These are phyloP conservation scores for Carpatolechia fugitivella DNA, from an alignment of 2,888 invertebrate species.

Conservation along the genomic window DNA sequence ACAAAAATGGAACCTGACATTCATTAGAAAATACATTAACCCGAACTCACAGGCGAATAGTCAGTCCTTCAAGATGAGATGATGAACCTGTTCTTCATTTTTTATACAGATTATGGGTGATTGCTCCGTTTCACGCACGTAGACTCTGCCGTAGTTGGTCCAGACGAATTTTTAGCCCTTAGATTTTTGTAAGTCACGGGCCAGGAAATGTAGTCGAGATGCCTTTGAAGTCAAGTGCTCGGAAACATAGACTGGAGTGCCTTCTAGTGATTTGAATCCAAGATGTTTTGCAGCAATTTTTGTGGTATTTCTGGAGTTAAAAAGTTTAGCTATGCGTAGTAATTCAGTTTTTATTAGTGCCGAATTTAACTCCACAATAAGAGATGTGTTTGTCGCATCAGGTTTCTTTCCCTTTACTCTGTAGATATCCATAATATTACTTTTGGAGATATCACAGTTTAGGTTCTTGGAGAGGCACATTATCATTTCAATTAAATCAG, in stretches of 20 bases:
- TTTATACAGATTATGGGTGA: not conserved
- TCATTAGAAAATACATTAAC: too few relatives aligned
- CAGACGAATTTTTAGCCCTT: too few relatives aligned
- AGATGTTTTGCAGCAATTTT: not conserved
- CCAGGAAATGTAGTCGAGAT: not conserved
- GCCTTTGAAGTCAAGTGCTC: not conserved
- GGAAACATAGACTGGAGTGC: not conserved
- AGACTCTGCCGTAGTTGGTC: not conserved
- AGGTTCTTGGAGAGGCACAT: not conserved
- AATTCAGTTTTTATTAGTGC: not conserved
- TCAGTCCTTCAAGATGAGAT: not conserved
- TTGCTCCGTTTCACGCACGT: not conserved
- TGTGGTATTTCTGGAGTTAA: not conserved
- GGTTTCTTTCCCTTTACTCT: not conserved
- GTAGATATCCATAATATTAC: not conserved
- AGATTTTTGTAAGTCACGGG: not conserved
- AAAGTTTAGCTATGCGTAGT: not conserved
- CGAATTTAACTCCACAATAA: not conserved
- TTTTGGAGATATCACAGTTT: not conserved
- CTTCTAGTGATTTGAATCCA: not conserved
- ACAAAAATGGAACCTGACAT: too few relatives aligned
- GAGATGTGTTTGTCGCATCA: not conserved
- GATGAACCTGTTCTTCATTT: too few relatives aligned
- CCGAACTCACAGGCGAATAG: not conserved
- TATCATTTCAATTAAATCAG: not conserved